Evolutionary conservation across 2,888 invertebrate species (phyloP).

Genomic region (Sturmia bella): DNA sequence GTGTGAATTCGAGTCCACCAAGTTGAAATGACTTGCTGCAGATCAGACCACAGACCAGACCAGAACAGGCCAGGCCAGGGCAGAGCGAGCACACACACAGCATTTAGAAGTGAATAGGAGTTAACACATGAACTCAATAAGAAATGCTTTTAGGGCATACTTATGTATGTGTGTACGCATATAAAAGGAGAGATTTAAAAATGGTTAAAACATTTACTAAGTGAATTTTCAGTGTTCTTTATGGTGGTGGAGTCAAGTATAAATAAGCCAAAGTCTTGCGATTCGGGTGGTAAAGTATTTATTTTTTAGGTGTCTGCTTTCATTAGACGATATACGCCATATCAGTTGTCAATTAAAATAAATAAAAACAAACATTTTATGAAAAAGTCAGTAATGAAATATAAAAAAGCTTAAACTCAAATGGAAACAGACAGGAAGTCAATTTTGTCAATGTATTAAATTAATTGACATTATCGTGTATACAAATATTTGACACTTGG

Average conservation of each 20-base stretch:
- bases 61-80: neutral
- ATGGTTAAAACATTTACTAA: slow-evolving; percentile 39
- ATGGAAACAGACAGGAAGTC: slow-evolving; percentile 67
- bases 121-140: slow-evolving; percentile 17
- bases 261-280: slow-evolving; percentile 69
- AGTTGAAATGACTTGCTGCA: slow-evolving; percentile 47
- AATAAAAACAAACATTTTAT: slow-evolving; percentile 31
- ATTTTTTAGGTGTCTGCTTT: slow-evolving; percentile 51
- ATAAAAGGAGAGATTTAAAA: slow-evolving; percentile 35
- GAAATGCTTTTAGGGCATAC: slow-evolving; percentile 10
- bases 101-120: slow-evolving; percentile 36
- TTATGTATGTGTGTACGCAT: slow-evolving; percentile 3
- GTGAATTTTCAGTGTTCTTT: slow-evolving; percentile 64
- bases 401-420: slow-evolving; percentile 31
- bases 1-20: slow-evolving; percentile 71
- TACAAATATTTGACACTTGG: slow-evolving; percentile 66
- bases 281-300: slow-evolving; percentile 62
- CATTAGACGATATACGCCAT: slow-evolving; percentile 69
- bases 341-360: slow-evolving; percentile 65
- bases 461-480: slow-evolving; percentile 58
- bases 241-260: slow-evolving; percentile 66
- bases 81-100: neutral
- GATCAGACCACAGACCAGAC: neutral
- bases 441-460: slow-evolving; percentile 64
- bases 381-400: slow-evolving; percentile 27